These are phyloP conservation scores for Acronicta alni DNA, from an alignment of 2,888 invertebrate genomes.

Conservation along the genomic window DNA sequence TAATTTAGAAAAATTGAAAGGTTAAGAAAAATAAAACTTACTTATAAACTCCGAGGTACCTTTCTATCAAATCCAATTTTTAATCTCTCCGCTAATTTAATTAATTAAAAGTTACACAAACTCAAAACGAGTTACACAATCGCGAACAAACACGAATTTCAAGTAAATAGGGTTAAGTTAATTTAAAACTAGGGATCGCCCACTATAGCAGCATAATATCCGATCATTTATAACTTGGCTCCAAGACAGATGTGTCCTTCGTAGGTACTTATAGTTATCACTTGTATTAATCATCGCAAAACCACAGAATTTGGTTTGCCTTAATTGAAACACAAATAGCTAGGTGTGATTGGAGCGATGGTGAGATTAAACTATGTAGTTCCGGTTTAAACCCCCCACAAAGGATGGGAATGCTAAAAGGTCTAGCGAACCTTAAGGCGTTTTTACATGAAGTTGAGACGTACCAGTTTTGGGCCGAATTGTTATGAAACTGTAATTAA, in stretches of 20 bases:
- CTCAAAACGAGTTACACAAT: slow-evolving; percentile 66
- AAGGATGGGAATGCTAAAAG: slow-evolving; percentile 70
- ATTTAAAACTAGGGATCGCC: slow-evolving; percentile 58
- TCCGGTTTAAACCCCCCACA: slow-evolving; percentile 67
- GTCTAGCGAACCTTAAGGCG: slow-evolving; percentile 63
- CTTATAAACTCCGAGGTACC: slow-evolving; percentile 38
- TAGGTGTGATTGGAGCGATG: slow-evolving; percentile 80
- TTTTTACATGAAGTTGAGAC: slow-evolving; percentile 62
- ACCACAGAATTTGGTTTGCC: slow-evolving; percentile 74
- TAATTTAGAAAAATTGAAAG: neutral
- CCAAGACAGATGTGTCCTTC: slow-evolving; percentile 29
- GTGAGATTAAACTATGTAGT: slow-evolving; percentile 75
- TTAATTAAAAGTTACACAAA: slow-evolving; percentile 64
- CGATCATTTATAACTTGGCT: slow-evolving; percentile 42
- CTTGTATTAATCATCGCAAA: slow-evolving; percentile 74
- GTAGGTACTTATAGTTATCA: slow-evolving; percentile 33
- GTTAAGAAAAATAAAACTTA: slow-evolving; percentile 20
- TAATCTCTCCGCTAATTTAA: slow-evolving; percentile 58
- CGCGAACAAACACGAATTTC: slow-evolving; percentile 58
- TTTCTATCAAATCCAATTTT: slow-evolving; percentile 48
- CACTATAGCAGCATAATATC: slow-evolving; percentile 45
- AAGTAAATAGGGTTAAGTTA: slow-evolving; percentile 60
- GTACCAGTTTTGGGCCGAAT: slow-evolving; percentile 12
- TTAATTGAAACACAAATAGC: slow-evolving; percentile 86
- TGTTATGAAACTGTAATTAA: slow-evolving; percentile 46